Conservation (phyloP, 2,113 vertebrate genomes). For the Apaloderma vittatum region DNA sequence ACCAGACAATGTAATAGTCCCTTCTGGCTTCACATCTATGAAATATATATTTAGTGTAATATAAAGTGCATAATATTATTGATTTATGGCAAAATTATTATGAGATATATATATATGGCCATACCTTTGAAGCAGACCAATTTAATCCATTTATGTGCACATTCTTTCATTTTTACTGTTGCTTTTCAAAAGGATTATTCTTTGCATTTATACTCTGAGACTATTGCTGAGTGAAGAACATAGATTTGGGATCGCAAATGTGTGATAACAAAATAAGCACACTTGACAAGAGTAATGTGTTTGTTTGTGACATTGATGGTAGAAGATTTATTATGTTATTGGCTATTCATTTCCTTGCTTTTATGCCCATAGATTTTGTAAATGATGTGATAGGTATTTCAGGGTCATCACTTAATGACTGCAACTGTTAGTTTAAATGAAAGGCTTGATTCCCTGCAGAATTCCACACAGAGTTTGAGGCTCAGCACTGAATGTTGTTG, state of each 20-base stretch:
- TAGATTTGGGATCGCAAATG: not conserved
- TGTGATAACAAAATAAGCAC: not conserved
- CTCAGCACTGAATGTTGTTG: not conserved
- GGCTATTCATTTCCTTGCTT: not conserved
- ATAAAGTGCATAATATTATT: not conserved
- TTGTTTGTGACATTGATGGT: constrained; percentile 19
- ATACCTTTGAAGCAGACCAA: not conserved
- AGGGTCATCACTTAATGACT: not conserved
- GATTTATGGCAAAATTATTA: constrained; percentile 17
- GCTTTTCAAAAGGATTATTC: constrained; percentile 17
- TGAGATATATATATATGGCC: not conserved
- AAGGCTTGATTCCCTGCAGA: not conserved
- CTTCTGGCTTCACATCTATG: not conserved
- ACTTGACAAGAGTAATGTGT: constrained; percentile 32
- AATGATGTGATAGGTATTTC: not conserved
- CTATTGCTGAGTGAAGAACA: not conserved
- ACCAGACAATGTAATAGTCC: constrained; percentile 1
- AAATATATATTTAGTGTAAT: not conserved
- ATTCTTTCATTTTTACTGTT: constrained; percentile 35
- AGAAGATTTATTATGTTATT: constrained; percentile 21
- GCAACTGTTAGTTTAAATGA: not conserved
- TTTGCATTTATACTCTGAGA: not conserved
- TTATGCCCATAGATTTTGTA: constrained; percentile 16
- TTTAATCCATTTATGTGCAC: not conserved
- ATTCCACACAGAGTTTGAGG: not conserved